These are phyloP conservation scores for Tetropium fuscum DNA, from an alignment of 2,888 invertebrate species.

Conservation along the genomic window DNA sequence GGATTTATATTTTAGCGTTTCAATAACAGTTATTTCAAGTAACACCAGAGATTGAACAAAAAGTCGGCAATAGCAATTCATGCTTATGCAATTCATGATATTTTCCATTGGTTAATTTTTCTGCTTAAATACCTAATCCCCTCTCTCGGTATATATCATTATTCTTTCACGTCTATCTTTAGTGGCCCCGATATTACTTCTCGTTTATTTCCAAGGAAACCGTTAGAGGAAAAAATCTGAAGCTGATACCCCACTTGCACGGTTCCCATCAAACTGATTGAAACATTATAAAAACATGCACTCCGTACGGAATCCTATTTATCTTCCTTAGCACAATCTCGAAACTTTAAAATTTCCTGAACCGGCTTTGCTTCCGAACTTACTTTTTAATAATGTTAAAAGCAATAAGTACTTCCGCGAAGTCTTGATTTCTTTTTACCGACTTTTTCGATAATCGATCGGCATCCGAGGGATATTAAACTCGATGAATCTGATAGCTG, in stretches of 20 bases:
- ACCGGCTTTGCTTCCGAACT: conserved; percentile 23
- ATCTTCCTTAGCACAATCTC: conserved; percentile 46
- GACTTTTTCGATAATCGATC: conserved; percentile 3
- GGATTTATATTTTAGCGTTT: no score
- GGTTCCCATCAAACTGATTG: conserved; percentile 52
- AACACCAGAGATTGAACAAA: no score
- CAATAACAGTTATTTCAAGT: no score
- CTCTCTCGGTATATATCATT: conserved; percentile 19
- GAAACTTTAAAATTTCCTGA: conserved; percentile 40
- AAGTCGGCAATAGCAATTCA: no score
- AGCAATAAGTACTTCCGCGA: conserved; percentile 17
- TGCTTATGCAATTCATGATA: no score
- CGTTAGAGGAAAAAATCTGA: conserved; percentile 49
- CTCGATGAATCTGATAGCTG: conserved; percentile 4
- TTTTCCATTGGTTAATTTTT: no score
- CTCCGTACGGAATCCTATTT: conserved; percentile 36
- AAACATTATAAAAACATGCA: conserved; percentile 52
- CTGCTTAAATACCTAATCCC: no score
- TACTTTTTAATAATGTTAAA: conserved; percentile 37
- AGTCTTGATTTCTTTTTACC: conserved; percentile 20
- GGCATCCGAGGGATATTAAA: not conserved
- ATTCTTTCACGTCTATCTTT: conserved; percentile 21
- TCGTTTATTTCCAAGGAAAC: conserved; percentile 42
- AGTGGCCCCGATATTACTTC: conserved; percentile 34
- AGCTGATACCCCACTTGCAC: conserved; percentile 43